phyloP scores from a whole-genome alignment of 2,888 invertebrate genomes.

The Cinara cedri region DNA sequence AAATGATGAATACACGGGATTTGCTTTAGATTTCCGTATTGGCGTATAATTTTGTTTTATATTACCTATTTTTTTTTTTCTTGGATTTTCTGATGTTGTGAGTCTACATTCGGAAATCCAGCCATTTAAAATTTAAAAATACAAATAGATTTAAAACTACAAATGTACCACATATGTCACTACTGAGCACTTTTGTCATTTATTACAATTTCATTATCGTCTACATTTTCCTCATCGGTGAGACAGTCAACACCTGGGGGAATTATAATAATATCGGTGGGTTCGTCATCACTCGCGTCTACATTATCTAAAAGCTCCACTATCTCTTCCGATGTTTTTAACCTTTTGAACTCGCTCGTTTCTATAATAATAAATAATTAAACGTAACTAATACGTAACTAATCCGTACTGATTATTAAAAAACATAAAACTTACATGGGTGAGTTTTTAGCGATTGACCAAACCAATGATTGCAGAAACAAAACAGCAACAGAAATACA shows the following conservation, averaged over 20 bases:
- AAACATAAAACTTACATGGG: too few relatives aligned
- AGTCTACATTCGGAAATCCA: not conserved
- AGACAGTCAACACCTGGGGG: constrained; percentile 3
- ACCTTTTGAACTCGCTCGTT: not conserved
- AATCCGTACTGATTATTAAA: too few relatives aligned
- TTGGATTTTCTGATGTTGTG: not conserved
- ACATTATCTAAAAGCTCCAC: constrained; percentile 5
- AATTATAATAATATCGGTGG: constrained; percentile 9
- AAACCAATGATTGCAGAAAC: too few relatives aligned
- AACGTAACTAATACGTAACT: too few relatives aligned
- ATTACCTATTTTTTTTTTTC: not conserved
- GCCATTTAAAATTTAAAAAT: not conserved
- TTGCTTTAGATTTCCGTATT: constrained; percentile 7
- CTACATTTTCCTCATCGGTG: constrained; percentile 20
- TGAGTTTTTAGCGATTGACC: too few relatives aligned
- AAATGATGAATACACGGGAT: not conserved
- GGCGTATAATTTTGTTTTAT: not conserved
- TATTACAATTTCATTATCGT: constrained; percentile 9
- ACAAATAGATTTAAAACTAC: constrained; percentile 5
- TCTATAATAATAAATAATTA: too few relatives aligned
- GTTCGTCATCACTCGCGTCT: constrained; percentile 3
- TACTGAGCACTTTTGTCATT: not conserved
- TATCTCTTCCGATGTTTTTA: constrained; percentile 18
- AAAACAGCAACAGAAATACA: too few relatives aligned
- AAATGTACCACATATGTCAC: constrained; percentile 22